Evolutionary conservation across 2,113 vertebrate species (phyloP).

Genomic region (Shinisaurus crocodilurus): DNA sequence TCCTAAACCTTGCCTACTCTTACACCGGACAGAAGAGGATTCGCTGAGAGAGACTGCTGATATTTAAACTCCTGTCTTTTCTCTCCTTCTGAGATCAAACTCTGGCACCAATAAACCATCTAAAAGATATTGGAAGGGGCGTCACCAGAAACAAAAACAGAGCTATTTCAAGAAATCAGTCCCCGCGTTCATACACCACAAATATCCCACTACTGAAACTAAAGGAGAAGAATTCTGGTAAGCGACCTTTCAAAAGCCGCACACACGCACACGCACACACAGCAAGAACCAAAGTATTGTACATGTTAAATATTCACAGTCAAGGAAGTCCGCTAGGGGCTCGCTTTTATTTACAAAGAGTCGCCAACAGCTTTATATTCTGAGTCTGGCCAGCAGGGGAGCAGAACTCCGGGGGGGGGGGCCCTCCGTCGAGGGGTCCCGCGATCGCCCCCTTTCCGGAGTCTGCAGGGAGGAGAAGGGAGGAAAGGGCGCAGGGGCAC

Average conservation of each 20-base stretch:
- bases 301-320: constrained; percentile 92
- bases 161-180: neutral
- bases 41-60: neutral
- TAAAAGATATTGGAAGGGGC: neutral
- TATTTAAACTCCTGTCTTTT: too few relatives aligned
- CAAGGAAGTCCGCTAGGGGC: constrained; percentile 75
- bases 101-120: neutral
- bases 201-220: neutral
- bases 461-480: neutral
- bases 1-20: neutral
- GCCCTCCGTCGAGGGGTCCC: neutral
- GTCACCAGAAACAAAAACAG: neutral
- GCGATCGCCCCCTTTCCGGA: neutral
- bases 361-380: constrained; percentile 65
- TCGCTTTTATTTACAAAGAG: constrained; percentile 82
- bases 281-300: constrained; percentile 74
- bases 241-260: neutral
- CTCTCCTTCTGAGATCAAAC: neutral
- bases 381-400: constrained; percentile 28
- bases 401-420: neutral
- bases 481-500: neutral
- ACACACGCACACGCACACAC: constrained; percentile 33
- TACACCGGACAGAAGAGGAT: neutral
- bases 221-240: neutral
- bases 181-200: neutral